A percentile compares a stretch with the other conserved stretches of the same genome.
phyloP scores from a whole-genome alignment of 2,113 vertebrate species.

The Trinectes maculatus region DNA sequence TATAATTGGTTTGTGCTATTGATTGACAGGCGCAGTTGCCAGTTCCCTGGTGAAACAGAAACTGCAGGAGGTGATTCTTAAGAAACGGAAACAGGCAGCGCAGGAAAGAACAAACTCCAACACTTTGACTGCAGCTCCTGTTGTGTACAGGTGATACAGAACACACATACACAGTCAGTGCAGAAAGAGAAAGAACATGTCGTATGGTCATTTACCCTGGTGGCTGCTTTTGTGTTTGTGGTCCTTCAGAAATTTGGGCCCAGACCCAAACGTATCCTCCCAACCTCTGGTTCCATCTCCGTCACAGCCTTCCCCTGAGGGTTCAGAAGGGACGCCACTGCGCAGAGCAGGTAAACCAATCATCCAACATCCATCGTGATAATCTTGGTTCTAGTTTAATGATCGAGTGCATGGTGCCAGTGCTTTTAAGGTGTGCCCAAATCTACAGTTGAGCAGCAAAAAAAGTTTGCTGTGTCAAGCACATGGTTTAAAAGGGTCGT shows the following conservation, averaged over 20 bases:
- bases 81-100: constrained; percentile 90
- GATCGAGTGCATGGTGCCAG: neutral
- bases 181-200: neutral
- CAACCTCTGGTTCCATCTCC: constrained; percentile 83
- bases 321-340: constrained; percentile 86
- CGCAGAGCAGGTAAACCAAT: constrained; percentile 86
- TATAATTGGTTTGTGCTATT: constrained; percentile 21
- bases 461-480: neutral
- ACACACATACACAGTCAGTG: neutral
- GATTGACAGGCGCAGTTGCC: constrained; percentile 87
- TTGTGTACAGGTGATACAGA: constrained; percentile 85
- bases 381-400: neutral
- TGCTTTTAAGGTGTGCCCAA: neutral
- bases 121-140: constrained; percentile 70
- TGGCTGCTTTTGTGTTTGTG: constrained; percentile 26
- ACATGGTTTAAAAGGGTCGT: neutral
- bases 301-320: constrained; percentile 75
- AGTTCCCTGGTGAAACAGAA: constrained; percentile 93
- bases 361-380: neutral
- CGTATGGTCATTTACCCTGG: too few species aligned
- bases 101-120: constrained; percentile 88
- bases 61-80: constrained; percentile 90
- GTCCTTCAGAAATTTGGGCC: constrained; percentile 82
- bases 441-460: neutral
- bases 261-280: constrained; percentile 82